Base-by-base conservation (phyloP, 1,140 invertebrate species). In the Proales similis region DNA sequence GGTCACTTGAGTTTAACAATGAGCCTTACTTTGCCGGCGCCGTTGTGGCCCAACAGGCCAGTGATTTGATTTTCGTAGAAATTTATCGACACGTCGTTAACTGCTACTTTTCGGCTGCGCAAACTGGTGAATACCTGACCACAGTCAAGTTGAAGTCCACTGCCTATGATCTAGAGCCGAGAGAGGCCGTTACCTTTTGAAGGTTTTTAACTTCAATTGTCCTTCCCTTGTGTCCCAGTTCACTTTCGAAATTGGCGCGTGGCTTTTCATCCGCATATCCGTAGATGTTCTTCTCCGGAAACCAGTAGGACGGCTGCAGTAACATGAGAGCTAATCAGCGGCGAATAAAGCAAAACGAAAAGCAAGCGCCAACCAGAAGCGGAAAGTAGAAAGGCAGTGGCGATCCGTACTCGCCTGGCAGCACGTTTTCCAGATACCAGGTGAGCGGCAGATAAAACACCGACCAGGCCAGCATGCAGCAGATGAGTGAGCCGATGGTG, bases 381-480 rank as follows among this genome's bases (percentile, higher is more conserved):
- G 82, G 83, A 63, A 84, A 88, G 67, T 87, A 85, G 84, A 84
- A 87, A 1, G 82, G 82, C 62, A 81, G 74, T 1, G 83, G 79
- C 0, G 86, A 80, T 0, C 85, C 85, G 47, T 68, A 77, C 42
- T 75, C 74, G 62, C 69, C 70, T 5, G 85, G 85, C 53, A 81
- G 79, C n/a, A 87, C 79, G 68, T 82, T 82, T 69, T 86, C 85
- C 4, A 87, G 78, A 51, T 78, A 79, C 65, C 86, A 76, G 1
- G 85, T 82, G 1, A 86, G 11, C 9, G 51, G 51, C 27, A 57
- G 45, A 42, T 57, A 57, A 22, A 57, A 42, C 17, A 57, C 32
- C 30, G 51, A 57, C 51, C 51, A 57, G 11, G 36, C 17, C 30
- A 57, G 20, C 51, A 57, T 57, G 9, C 24, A 20, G 17, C 29